Conservation (phyloP, 2,888 invertebrate genomes). For the Polietes domitor region DNA sequence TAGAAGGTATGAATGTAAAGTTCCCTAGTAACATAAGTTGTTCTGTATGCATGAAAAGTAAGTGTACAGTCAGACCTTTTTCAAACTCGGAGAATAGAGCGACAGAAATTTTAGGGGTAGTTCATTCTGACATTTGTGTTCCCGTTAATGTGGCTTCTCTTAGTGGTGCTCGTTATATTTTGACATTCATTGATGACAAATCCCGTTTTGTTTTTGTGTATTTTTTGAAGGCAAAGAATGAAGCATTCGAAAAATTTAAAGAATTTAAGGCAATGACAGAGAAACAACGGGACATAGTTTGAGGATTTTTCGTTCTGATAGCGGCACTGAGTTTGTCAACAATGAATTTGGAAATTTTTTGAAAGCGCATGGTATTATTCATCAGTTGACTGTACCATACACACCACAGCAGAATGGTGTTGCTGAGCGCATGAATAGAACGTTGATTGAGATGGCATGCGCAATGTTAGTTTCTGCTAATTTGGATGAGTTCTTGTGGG, state of each 20-base stretch:
- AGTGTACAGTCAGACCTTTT: too few species aligned
- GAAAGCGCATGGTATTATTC: conserved; percentile 54
- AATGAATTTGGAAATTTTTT: conserved; percentile 50
- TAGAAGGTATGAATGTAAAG: neutral
- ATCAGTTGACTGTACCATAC: conserved; percentile 63
- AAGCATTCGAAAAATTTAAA: conserved; percentile 49
- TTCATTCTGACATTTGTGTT: conserved; percentile 57
- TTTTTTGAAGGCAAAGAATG: conserved; percentile 41
- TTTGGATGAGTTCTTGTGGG: conserved; percentile 69
- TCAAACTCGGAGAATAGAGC: too few species aligned
- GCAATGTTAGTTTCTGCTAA: conserved; percentile 70
- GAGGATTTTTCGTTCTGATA: conserved; percentile 45
- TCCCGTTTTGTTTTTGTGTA: conserved; percentile 38
- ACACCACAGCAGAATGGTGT: conserved; percentile 70
- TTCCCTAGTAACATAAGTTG: too few species aligned
- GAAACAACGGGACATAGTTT: conserved; percentile 50
- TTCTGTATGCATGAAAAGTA: too few species aligned
- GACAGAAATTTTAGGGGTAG: neutral
- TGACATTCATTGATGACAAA: conserved; percentile 48
- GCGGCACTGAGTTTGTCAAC: conserved; percentile 46
- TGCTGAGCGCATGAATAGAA: conserved; percentile 64
- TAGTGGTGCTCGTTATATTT: conserved; percentile 50
- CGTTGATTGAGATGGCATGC: conserved; percentile 71
- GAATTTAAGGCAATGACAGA: conserved; percentile 45
- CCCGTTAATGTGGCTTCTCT: conserved; percentile 45